Percentiles rank a stretch among this genome's conserved stretches.
Conservation (phyloP, 2,888 invertebrate species). For the Eupithecia insigniata region DNA sequence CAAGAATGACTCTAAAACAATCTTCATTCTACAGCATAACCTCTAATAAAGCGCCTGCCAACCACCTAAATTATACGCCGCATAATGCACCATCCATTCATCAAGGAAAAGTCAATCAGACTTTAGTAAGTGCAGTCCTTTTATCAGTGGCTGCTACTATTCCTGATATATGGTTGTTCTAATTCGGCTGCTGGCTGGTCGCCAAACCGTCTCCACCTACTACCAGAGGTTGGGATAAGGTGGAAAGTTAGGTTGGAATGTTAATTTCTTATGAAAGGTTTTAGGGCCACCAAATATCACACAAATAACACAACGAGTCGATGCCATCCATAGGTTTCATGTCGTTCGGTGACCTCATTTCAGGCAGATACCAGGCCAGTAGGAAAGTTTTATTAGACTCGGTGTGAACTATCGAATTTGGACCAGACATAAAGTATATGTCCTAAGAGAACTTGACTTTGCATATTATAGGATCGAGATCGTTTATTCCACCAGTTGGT, state of each 20-base stretch:
- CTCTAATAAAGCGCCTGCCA: too few relatives aligned
- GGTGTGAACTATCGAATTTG: not conserved
- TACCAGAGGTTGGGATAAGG: conserved; percentile 8
- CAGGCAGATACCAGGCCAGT: not conserved
- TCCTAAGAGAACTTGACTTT: not conserved
- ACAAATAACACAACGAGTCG: not conserved
- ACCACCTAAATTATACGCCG: not conserved
- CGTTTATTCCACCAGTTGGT: not conserved
- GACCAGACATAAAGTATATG: not conserved
- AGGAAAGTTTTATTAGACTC: not conserved
- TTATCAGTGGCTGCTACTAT: conserved; percentile 54
- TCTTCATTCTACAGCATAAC: too few relatives aligned
- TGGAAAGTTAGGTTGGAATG: not conserved
- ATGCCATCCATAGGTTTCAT: not conserved
- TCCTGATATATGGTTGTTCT: conserved; percentile 69
- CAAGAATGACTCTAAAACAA: too few relatives aligned
- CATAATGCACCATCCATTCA: conserved; percentile 5
- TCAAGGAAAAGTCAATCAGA: conserved; percentile 40
- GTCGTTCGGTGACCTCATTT: not conserved
- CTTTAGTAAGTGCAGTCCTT: conserved; percentile 44
- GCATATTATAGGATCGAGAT: not conserved
- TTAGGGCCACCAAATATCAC: not conserved
- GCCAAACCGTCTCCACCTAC: conserved; percentile 52
- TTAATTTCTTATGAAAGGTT: not conserved
- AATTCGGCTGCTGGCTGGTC: conserved; percentile 60